A percentile compares a stretch with the other conserved stretches of the same genome.
Evolutionary conservation across 2,888 invertebrate species (phyloP).

Genomic region (Dendrolimus pini): DNA sequence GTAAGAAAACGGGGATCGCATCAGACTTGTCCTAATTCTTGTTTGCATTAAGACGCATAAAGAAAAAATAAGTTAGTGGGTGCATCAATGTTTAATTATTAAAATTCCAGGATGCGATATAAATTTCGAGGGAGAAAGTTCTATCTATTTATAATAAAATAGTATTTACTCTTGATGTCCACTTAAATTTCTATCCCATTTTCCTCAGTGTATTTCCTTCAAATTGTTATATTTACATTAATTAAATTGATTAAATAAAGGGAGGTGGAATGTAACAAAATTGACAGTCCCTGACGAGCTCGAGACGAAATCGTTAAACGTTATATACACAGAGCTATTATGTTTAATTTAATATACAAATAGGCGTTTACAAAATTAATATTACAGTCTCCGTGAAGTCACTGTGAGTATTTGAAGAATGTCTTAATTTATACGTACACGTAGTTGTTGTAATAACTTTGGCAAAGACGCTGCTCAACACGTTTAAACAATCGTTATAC

Average conservation of each 20-base stretch:
- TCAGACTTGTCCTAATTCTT: too few relatives aligned
- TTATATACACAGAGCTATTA: background rate
- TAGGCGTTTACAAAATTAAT: background rate
- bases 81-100: too few relatives aligned
- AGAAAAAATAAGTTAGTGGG: too few relatives aligned
- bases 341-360: background rate
- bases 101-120: too few relatives aligned
- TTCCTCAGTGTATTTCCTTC: background rate
- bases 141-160: background rate
- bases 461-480: background rate
- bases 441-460: background rate
- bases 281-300: background rate
- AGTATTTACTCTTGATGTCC: background rate
- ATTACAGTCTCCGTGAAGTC: background rate
- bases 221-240: background rate
- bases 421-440: slow-evolving; percentile 1
- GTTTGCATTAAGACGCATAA: too few relatives aligned
- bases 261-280: background rate
- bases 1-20: too few relatives aligned
- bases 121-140: background rate
- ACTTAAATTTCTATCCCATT: background rate
- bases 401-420: background rate
- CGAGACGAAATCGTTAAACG: background rate
- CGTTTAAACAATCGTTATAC: too few relatives aligned
- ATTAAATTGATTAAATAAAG: background rate